phyloP scores from a whole-genome alignment of 1,140 invertebrate genomes.

The Drosophila ogumai region DNA sequence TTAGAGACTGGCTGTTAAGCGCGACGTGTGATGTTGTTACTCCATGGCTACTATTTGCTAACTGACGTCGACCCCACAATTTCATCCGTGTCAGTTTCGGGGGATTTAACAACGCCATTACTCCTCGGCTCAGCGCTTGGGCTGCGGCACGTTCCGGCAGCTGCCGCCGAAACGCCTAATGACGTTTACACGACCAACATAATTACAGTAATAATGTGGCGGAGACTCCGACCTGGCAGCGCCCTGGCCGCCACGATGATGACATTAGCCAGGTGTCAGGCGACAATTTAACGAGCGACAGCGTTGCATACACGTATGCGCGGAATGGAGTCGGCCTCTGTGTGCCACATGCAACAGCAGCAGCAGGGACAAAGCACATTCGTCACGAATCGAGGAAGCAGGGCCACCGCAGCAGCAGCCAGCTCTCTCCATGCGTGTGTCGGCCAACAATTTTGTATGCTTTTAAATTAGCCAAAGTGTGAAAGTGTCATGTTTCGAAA shows the following conservation, averaged over 20 bases:
- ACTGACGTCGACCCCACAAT: constrained; percentile 3
- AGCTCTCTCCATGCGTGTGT: constrained; percentile 60
- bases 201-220: constrained; percentile 82
- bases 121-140: neutral
- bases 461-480: constrained; percentile 81
- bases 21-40: neutral
- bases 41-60: neutral
- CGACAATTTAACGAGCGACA: constrained; percentile 76
- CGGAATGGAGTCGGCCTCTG: constrained; percentile 63
- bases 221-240: constrained; percentile 35
- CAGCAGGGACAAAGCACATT: constrained; percentile 64
- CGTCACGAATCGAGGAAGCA: constrained; percentile 69
- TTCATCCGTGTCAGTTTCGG: constrained; percentile 47
- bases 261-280: constrained; percentile 81
- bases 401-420: constrained; percentile 25
- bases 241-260: constrained; percentile 51
- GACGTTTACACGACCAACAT: constrained; percentile 81
- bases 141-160: constrained; percentile 46
- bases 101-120: constrained; percentile 41
- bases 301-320: constrained; percentile 54
- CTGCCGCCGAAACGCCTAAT: constrained; percentile 72
- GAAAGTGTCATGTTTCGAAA: constrained; percentile 81
- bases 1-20: neutral
- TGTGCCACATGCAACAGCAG: constrained; percentile 66
- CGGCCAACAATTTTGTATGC: constrained; percentile 73